Evolutionary conservation across 2,888 invertebrate genomes (phyloP), one percentile per base, ranked within the genome.

Genomic region (Nomada fabriciana): DNA sequence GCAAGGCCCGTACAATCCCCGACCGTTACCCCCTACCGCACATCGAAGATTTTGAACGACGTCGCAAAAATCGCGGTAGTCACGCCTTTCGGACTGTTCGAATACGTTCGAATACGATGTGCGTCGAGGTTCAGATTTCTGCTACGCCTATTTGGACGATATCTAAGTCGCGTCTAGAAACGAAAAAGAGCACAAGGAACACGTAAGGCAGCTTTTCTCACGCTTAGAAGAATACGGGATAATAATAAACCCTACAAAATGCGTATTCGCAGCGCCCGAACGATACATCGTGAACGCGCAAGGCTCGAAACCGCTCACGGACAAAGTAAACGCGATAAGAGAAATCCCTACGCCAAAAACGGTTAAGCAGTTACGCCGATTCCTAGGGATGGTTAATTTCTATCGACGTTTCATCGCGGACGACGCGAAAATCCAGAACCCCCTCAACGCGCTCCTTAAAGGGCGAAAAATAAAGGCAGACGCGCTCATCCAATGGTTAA

Each of bases 1-100:
- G 65, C 0, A 73, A 73, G 10, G 36, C 65, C 0, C 55, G 43
- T 0, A 53, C 71, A 10, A 52, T 71, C 2, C 61, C 42, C 2
- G 57, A 64, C n/a, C 63, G 61, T 0, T 74, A 76, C 7, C 63
- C 75, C 0, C 3, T 69, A 11, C 68, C 43, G 9, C 68, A 76
- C 10, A 55, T 69, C 0, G 60, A 68, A 7, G 55, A 69, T 3
- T 68, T 76, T 36, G 7, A 53, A 13, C 43, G 23, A n/a, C n/a
- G n/a, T n/a, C 0, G 20, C 0, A 2, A 25, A 2, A 25, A 25
- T 2, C 25, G 25, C 25, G 25, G 25, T 25, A 0, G n/a, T 10
- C 0, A 69, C 69, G 63, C 23, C 69, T 0, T 74, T 65, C n/a
- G 65, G 74, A 0, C 23, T 74, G 15, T 1, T 47, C 65, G 0